Evolutionary conservation across 2,888 invertebrate genomes (phyloP).

Genomic region (Microplitis deprimator): DNA sequence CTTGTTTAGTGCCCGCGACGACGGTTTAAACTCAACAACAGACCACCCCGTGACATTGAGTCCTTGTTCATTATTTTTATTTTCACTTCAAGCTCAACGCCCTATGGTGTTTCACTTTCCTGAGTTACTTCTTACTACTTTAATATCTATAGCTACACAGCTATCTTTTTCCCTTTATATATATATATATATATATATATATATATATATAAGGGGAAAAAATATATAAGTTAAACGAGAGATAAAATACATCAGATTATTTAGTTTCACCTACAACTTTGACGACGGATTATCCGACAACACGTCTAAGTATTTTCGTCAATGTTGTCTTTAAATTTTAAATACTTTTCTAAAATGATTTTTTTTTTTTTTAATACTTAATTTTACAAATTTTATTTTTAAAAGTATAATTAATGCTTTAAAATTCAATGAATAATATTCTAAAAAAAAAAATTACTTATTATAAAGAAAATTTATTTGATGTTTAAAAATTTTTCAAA

Average conservation of each 20-base stretch:
- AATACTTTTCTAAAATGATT: neutral
- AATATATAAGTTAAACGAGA: constrained; percentile 1
- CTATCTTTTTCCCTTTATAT: constrained; percentile 18
- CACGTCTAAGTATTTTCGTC: constrained; percentile 12
- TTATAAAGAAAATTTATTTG: too few species aligned
- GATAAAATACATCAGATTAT: constrained; percentile 45
- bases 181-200: too few species aligned
- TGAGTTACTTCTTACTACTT: neutral
- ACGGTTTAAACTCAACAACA: constrained; percentile 52
- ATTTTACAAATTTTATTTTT: neutral
- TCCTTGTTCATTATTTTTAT: constrained; percentile 50
- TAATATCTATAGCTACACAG: constrained; percentile 22
- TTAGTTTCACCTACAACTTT: constrained; percentile 19
- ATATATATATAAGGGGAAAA: constrained; percentile 5
- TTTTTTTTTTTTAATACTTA: neutral
- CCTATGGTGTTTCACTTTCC: neutral
- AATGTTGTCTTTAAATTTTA: neutral
- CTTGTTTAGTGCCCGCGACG: constrained; percentile 54
- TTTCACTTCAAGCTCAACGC: constrained; percentile 34
- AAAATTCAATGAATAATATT: neutral
- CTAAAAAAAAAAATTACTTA: neutral
- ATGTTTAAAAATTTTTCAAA: too few species aligned
- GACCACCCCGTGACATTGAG: constrained; percentile 57
- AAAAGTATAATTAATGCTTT: too few species aligned
- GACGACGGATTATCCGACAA: constrained; percentile 39